phyloP scores from a whole-genome alignment of 2,797 vertebrate species.

The Thunnus albacares region DNA sequence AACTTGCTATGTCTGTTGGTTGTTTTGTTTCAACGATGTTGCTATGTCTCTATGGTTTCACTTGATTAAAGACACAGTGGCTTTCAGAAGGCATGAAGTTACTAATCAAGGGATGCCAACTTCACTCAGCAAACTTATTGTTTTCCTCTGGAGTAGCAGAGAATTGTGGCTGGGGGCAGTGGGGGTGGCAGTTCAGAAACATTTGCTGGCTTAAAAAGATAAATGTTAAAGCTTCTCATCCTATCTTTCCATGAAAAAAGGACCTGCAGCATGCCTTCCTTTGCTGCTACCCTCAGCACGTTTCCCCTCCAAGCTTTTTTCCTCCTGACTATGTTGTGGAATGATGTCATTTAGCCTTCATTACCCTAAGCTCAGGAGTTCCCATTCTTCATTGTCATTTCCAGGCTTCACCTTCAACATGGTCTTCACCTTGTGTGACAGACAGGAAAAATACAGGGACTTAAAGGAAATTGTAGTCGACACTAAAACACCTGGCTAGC shows the following conservation, averaged over 20 bases:
- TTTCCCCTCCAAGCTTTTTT: constrained; percentile 30
- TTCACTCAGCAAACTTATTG: neutral
- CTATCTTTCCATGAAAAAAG: neutral
- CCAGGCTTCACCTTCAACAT: neutral
- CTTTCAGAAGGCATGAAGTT: neutral
- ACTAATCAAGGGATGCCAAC: neutral
- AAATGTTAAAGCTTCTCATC: neutral
- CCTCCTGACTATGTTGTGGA: constrained; percentile 37
- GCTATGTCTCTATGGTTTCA: neutral
- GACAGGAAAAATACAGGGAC: constrained; percentile 20
- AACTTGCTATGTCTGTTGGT: neutral
- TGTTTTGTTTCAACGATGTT: neutral
- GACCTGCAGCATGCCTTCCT: neutral
- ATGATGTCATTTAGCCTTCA: constrained; percentile 37
- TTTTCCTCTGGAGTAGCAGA: neutral
- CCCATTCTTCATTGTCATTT: constrained; percentile 41
- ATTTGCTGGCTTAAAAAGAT: constrained; percentile 1
- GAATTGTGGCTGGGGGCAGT: too few relatives aligned
- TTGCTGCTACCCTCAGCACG: constrained; percentile 30
- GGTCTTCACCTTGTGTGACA: constrained; percentile 21
- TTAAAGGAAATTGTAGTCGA: neutral
- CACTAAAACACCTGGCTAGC: constrained; percentile 28
- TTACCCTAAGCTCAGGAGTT: constrained; percentile 34
- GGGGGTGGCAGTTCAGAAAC: neutral
- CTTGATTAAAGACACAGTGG: neutral